phyloP scores from a whole-genome alignment of 2,888 invertebrate species.

The Eupeodes luniger region DNA sequence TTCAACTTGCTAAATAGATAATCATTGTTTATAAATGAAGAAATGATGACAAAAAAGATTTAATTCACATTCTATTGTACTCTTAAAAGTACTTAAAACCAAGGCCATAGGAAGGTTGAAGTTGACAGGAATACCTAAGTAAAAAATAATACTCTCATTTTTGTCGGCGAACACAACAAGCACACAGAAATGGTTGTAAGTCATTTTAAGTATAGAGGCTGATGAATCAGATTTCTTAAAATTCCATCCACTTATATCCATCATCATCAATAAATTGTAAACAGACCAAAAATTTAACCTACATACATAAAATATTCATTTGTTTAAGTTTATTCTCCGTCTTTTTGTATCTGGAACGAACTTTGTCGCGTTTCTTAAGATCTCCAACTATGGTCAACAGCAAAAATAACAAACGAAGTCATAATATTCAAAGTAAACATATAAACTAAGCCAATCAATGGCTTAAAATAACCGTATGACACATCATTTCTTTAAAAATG shows the following conservation, averaged over 20 bases:
- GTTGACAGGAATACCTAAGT: too few species aligned
- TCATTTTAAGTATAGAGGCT: too few species aligned
- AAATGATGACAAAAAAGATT: too few species aligned
- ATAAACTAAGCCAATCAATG: background rate
- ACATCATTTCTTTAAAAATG: constrained; percentile 9
- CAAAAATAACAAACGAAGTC: constrained; percentile 2
- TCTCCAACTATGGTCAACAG: constrained; percentile 7
- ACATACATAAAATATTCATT: background rate
- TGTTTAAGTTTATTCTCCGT: background rate
- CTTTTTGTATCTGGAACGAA: background rate
- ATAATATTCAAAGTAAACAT: background rate
- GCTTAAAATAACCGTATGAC: constrained; percentile 44
- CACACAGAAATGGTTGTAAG: too few species aligned
- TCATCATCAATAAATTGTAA: background rate
- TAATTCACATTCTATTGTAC: too few species aligned
- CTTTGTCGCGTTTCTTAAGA: constrained; percentile 9
- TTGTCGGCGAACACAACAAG: too few species aligned
- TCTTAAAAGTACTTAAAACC: too few species aligned
- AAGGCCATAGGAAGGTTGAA: too few species aligned
- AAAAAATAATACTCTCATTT: too few species aligned
- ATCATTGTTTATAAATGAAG: background rate
- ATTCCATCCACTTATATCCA: background rate
- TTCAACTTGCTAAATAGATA: background rate
- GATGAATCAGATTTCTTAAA: too few species aligned
- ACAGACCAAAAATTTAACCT: background rate